Conservation (phyloP, 2,113 vertebrate species). For the Nothocercus julius region DNA sequence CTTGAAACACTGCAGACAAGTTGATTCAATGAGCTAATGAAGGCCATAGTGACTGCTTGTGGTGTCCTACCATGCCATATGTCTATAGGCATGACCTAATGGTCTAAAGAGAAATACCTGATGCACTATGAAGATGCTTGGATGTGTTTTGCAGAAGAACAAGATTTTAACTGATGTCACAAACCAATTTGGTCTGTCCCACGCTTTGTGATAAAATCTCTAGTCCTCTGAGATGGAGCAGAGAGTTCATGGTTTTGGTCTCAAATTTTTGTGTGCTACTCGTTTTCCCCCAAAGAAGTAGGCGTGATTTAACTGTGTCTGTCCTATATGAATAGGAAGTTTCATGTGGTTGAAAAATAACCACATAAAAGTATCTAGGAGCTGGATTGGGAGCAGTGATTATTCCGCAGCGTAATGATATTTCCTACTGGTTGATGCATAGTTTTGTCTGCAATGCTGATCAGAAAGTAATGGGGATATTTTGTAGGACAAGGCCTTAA, state of each 20-base stretch:
- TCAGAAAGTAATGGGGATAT: background rate
- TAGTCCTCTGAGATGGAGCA: slow-evolving; percentile 29
- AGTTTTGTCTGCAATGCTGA: background rate
- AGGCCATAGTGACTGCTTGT: background rate
- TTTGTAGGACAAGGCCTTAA: background rate
- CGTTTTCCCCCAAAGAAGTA: background rate
- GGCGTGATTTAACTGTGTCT: no score
- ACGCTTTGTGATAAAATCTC: background rate
- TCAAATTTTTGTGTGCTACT: slow-evolving; percentile 24
- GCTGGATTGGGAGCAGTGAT: background rate
- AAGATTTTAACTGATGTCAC: background rate
- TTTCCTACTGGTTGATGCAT: background rate
- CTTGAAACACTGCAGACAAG: background rate
- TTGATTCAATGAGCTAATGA: background rate
- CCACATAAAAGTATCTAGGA: background rate
- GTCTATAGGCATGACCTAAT: background rate
- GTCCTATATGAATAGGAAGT: background rate
- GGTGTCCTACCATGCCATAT: background rate
- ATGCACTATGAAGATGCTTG: background rate
- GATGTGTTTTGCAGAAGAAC: background rate
- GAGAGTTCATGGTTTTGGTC: slow-evolving; percentile 18
- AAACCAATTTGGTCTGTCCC: background rate
- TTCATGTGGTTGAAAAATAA: slow-evolving; percentile 36
- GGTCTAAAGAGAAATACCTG: background rate
- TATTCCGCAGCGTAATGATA: background rate